A percentile compares a stretch with the other conserved stretches of the same genome.
phyloP scores from a whole-genome alignment of 2,113 vertebrate genomes.

The Electrona antarctica region DNA sequence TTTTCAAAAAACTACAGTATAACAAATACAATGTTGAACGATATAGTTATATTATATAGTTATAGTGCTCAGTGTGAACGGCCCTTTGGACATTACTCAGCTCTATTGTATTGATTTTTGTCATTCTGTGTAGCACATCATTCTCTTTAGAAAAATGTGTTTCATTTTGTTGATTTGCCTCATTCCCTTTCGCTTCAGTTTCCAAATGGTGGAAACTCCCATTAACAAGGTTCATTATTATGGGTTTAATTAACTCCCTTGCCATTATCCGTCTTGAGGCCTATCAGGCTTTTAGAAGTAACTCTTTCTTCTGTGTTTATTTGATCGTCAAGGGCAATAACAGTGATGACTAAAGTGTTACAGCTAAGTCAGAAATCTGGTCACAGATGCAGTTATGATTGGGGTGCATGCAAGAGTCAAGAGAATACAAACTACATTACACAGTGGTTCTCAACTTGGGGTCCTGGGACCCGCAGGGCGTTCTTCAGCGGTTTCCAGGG shows the following conservation, averaged over 20 bases:
- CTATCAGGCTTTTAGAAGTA: constrained; percentile 64
- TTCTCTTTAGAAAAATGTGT: not conserved
- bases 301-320: constrained; percentile 57
- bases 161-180: constrained; percentile 34
- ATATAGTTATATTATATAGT: too few species aligned
- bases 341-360: constrained; percentile 51
- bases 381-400: constrained; percentile 74
- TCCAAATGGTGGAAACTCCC: constrained; percentile 27
- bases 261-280: constrained; percentile 55
- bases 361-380: constrained; percentile 54
- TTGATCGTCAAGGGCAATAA: constrained; percentile 74
- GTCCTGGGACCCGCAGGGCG: too few species aligned
- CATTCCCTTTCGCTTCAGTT: constrained; percentile 38
- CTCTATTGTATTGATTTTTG: not conserved
- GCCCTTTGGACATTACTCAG: not conserved
- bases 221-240: constrained; percentile 69
- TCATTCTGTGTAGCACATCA: too few species aligned
- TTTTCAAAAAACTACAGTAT: too few species aligned
- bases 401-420: constrained; percentile 72
- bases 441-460: too few species aligned
- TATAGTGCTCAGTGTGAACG: too few species aligned
- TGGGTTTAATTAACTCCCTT: constrained; percentile 50
- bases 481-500: too few species aligned
- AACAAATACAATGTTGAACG: too few species aligned
- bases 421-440: constrained; percentile 68